Conservation (phyloP, 2,113 vertebrate genomes). For the Dipodomys ordii region DNA sequence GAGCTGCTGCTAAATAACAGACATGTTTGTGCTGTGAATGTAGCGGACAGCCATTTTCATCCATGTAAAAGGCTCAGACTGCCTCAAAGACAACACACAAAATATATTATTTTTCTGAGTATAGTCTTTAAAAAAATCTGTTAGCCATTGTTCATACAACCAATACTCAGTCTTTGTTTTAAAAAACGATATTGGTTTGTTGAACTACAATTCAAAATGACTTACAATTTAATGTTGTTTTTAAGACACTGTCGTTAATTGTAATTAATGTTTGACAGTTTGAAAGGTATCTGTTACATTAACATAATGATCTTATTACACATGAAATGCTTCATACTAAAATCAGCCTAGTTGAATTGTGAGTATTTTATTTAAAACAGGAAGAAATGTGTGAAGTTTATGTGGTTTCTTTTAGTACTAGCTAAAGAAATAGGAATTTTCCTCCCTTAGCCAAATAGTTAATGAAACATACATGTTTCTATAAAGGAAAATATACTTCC, state of each 20-base stretch:
- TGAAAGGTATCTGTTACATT: conserved; percentile 79
- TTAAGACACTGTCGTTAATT: conserved; percentile 76
- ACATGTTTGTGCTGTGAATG: not conserved
- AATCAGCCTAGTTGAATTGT: conserved; percentile 53
- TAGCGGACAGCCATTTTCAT: not conserved
- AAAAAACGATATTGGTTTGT: conserved; percentile 64
- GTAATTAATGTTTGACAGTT: conserved; percentile 78
- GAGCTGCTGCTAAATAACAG: not conserved
- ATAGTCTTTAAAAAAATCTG: not conserved
- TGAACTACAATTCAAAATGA: conserved; percentile 76
- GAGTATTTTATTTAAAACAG: conserved; percentile 61
- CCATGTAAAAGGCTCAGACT: not conserved
- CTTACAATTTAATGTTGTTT: conserved; percentile 74
- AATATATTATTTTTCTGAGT: not conserved
- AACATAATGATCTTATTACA: conserved; percentile 68
- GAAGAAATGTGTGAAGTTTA: conserved; percentile 43
- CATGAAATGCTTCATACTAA: conserved; percentile 41
- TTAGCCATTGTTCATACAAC: conserved; percentile 43
- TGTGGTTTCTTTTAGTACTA: conserved; percentile 22
- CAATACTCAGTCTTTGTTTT: conserved; percentile 33
- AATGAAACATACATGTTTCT: not conserved
- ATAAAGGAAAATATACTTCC: not conserved
- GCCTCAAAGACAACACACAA: not conserved
- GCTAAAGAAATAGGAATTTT: conserved; percentile 10
- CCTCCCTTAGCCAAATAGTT: conserved; percentile 1